These are phyloP conservation scores for Busseola fusca DNA, from an alignment of 2,888 invertebrate species.

Conservation along the genomic window DNA sequence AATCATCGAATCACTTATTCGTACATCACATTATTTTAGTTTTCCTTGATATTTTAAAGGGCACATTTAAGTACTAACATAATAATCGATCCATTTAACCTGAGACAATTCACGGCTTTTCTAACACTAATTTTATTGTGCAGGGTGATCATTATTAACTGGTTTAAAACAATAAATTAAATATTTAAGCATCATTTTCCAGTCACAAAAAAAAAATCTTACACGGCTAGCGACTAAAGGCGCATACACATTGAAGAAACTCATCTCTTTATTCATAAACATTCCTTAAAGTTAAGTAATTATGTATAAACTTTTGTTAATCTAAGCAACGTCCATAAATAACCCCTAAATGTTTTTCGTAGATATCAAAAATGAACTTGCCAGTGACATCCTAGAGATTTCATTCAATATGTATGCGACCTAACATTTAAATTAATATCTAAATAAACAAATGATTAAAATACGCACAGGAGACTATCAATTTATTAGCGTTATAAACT, in stretches of 20 bases:
- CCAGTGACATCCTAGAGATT: constrained; percentile 25
- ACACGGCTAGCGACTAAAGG: constrained; percentile 61
- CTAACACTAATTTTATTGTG: constrained; percentile 57
- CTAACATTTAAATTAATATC: constrained; percentile 54
- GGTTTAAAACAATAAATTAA: constrained; percentile 56
- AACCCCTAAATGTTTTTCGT: background rate
- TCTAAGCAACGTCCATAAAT: background rate
- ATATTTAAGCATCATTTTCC: constrained; percentile 41
- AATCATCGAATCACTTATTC: constrained; percentile 45
- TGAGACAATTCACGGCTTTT: constrained; percentile 33
- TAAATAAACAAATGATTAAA: constrained; percentile 60
- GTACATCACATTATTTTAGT: constrained; percentile 55
- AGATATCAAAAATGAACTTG: constrained; percentile 16
- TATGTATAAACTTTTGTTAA: background rate
- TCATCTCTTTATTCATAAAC: background rate
- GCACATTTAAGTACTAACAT: constrained; percentile 59
- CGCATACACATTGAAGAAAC: constrained; percentile 57
- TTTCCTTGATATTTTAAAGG: constrained; percentile 43
- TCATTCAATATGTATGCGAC: constrained; percentile 57
- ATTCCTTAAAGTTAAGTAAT: background rate
- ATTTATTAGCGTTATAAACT: constrained; percentile 66
- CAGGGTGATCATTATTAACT: constrained; percentile 46
- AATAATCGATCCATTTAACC: constrained; percentile 29
- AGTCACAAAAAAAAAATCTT: constrained; percentile 51
- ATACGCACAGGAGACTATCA: constrained; percentile 60